A percentile compares a stretch with the other conserved stretches of the same genome.
Evolutionary conservation across 2,888 invertebrate species (phyloP).

Genomic region (Standfussiana lucernea): DNA sequence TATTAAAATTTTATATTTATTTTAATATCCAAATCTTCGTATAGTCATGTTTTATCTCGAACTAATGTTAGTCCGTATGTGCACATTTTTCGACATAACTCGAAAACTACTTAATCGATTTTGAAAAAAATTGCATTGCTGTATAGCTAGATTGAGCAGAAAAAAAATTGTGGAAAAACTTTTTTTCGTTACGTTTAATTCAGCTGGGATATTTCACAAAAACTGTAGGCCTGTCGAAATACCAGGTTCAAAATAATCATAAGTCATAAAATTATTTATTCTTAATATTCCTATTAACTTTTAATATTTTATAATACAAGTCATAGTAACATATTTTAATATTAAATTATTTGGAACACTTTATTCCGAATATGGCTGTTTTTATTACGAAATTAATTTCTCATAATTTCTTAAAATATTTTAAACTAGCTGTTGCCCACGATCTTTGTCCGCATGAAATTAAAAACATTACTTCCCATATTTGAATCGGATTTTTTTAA

Average conservation of each 20-base stretch:
- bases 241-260: constrained; percentile 17
- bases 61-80: constrained; percentile 22
- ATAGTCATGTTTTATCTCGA: neutral
- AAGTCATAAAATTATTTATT: constrained; percentile 33
- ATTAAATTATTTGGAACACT: constrained; percentile 7
- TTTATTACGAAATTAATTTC: constrained; percentile 14
- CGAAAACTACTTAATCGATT: constrained; percentile 33
- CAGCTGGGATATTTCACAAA: neutral
- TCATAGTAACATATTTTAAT: constrained; percentile 19
- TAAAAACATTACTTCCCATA: no score
- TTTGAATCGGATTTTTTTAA: no score
- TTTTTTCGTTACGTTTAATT: neutral
- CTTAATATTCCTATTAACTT: constrained; percentile 30
- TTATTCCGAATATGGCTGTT: neutral
- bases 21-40: constrained; percentile 12
- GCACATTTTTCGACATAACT: constrained; percentile 34
- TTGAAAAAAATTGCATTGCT: neutral
- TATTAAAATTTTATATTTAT: constrained; percentile 42
- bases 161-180: neutral
- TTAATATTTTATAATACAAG: constrained; percentile 5
- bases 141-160: neutral
- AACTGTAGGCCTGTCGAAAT: neutral
- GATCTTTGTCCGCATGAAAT: no score
- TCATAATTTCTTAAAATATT: neutral
- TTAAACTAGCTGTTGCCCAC: no score